Base-by-base conservation (phyloP, 2,888 invertebrate species). In the Creontiades dilutus region DNA sequence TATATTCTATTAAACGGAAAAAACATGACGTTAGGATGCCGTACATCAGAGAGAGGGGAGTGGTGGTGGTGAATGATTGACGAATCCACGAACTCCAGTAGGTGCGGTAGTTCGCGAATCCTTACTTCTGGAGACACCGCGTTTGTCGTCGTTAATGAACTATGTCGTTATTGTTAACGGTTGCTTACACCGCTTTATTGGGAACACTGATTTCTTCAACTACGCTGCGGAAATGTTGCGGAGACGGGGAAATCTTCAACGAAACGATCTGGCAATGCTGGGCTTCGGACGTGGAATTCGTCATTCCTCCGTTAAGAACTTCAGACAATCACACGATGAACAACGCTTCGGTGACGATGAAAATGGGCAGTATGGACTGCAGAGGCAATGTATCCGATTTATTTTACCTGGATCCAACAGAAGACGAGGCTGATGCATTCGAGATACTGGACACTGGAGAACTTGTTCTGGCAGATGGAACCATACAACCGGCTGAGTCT, bases 381-480 rank as follows among this genome's bases (percentile, higher is more conserved):
- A 90, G 90, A 61, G 88, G 87, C 11, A n/a, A 28, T 16, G 90
- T 90, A 55, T 46, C 57, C 12, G 76, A 89, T 75, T 46, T 88
- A 19, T 88, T 88, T 48, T 91, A 68, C 81, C 68, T 90, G 82
- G 90, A 90, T 28, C 90, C 90, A 13, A 23, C 68, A 23, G 48
- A 90, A 47, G 90, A 91, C 84, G 78, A 90, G 13, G 57, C 55
- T 0, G 91, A 91, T 28, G 89, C 27, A 57, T 91, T 90, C 87
- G 80, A 75, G 47, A 23, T 91, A 1, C 57, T 90, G 28, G 90
- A 86, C 46, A 82, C 80, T 0, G 91, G 91, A 27, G 46, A 57
- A 0, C 80, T 91, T 14, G 13, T 52, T 12, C 57, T 88, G 16
- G 68, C 37, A 11, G 86, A 82, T n/a, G 91, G 84, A 0, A 80